Conservation (phyloP, 2,797 vertebrate species). For the Miichthys miiuy region DNA sequence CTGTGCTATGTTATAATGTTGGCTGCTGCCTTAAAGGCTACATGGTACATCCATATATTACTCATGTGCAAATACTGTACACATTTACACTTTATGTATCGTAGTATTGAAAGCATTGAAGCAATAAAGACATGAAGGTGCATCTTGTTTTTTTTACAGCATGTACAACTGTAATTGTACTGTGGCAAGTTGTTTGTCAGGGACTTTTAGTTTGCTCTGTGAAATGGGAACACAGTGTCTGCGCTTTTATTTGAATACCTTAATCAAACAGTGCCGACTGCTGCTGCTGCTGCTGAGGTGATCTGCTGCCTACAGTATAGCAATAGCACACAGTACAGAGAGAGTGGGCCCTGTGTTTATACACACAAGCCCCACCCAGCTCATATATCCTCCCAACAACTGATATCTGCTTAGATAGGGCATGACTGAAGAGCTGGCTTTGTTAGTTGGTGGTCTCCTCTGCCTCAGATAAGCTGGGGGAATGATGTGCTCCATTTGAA, state of each 20-base stretch:
- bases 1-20: conserved; percentile 48
- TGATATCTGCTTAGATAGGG: conserved; percentile 81
- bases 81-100: conserved; percentile 29
- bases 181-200: conserved; percentile 50
- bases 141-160: conserved; percentile 33
- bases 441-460: conserved; percentile 81
- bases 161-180: conserved; percentile 55
- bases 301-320: conserved; percentile 42
- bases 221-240: conserved; percentile 77
- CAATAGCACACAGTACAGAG: conserved; percentile 17
- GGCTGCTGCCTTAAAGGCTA: conserved; percentile 40
- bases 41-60: conserved; percentile 1
- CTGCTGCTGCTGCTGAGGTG: conserved; percentile 55
- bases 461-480: conserved; percentile 71
- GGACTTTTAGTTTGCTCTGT: conserved; percentile 64
- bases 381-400: conserved; percentile 84
- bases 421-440: conserved; percentile 79
- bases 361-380: conserved; percentile 81
- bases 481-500: conserved; percentile 77
- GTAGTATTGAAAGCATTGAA: conserved; percentile 21
- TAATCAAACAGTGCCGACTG: conserved; percentile 80
- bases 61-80: conserved; percentile 28
- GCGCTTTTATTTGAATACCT: conserved; percentile 84
- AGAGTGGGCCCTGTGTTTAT: conserved; percentile 76
- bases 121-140: conserved; percentile 16